Conservation (phyloP, 2,888 invertebrate genomes). For the Nymphalis polychloros region DNA sequence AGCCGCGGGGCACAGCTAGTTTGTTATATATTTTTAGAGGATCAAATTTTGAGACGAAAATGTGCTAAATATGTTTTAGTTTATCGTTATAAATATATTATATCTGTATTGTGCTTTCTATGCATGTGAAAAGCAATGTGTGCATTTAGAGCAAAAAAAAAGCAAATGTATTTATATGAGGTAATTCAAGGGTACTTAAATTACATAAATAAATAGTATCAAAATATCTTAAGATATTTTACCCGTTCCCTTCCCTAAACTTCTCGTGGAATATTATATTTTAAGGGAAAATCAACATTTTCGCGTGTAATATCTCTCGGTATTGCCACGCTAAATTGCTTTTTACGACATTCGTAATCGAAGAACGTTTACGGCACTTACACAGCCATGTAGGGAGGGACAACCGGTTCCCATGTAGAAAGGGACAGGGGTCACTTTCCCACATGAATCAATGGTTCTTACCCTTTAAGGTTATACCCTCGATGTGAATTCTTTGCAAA, state of each 20-base stretch:
- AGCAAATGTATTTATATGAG: no score
- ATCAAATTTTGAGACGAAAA: no score
- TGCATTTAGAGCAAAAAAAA: no score
- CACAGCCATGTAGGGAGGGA: slow-evolving; percentile 21
- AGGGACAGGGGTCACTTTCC: slow-evolving; percentile 65
- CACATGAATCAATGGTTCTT: slow-evolving; percentile 60
- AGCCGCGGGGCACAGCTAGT: no score
- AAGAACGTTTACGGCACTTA: slow-evolving; percentile 32
- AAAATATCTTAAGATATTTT: background rate
- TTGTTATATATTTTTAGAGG: no score
- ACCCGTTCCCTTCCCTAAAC: background rate
- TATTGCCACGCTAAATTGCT: slow-evolving; percentile 35
- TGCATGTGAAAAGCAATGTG: no score
- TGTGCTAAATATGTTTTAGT: no score
- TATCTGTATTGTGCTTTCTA: no score
- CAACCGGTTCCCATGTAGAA: slow-evolving; percentile 45
- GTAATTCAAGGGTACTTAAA: no score
- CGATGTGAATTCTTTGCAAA: slow-evolving; percentile 33
- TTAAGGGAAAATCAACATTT: slow-evolving; percentile 11
- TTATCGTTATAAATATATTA: no score
- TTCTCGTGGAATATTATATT: background rate
- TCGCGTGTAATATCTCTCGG: slow-evolving; percentile 11
- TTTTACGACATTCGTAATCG: slow-evolving; percentile 30
- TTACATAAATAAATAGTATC: no score
- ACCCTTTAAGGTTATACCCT: slow-evolving; percentile 41